A percentile compares a stretch with the other conserved stretches of the same genome.
Conservation (phyloP, 2,888 invertebrate species). For the Dryocosmus kuriphilus region DNA sequence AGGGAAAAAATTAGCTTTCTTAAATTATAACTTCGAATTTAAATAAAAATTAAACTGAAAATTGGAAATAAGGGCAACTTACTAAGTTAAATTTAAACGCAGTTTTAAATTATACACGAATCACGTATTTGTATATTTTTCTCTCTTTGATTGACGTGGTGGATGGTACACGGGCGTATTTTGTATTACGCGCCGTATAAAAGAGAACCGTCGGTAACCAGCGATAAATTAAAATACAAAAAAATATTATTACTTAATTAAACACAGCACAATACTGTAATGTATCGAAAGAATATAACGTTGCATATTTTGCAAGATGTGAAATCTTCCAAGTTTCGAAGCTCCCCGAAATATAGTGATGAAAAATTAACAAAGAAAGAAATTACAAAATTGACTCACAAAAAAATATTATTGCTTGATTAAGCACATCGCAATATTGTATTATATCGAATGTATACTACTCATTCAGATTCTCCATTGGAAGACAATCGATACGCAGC, state of each 20-base stretch:
- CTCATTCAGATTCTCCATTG: too few species aligned
- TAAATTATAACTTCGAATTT: too few species aligned
- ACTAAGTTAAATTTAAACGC: constrained; percentile 7
- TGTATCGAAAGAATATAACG: constrained; percentile 4
- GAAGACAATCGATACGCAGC: too few species aligned
- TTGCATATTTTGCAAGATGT: neutral
- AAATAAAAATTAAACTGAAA: neutral
- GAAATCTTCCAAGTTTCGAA: neutral
- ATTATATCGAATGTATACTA: too few species aligned
- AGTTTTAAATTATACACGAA: constrained; percentile 37
- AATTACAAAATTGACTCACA: neutral
- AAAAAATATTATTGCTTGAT: too few species aligned
- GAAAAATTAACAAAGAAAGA: neutral
- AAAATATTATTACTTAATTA: constrained; percentile 40
- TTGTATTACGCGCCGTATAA: constrained; percentile 67
- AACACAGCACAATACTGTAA: constrained; percentile 26
- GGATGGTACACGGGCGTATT: constrained; percentile 70
- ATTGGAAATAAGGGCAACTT: neutral
- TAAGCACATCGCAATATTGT: too few species aligned
- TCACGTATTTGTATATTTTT: constrained; percentile 54
- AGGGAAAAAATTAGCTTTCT: too few species aligned
- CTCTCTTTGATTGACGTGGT: constrained; percentile 70
- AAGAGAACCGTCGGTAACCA: constrained; percentile 61
- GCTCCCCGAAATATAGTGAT: neutral
- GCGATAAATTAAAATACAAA: constrained; percentile 61